phyloP scores from a whole-genome alignment of 2,797 vertebrate species.

The Paguma larvata region DNA sequence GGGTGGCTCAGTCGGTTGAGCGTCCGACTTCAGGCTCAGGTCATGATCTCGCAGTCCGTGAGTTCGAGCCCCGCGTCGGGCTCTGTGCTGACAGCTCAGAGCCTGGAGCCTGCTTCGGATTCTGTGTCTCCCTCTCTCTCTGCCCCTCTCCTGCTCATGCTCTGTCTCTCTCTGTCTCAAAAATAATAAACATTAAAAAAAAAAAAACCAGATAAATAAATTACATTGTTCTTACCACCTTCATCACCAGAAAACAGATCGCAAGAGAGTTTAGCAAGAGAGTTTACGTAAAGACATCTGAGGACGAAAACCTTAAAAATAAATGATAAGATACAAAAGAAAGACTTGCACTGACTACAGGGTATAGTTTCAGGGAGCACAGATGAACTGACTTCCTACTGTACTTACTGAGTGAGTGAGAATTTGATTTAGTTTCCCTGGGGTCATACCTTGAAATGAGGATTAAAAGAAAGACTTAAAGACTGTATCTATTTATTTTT shows the following conservation, averaged over 20 bases:
- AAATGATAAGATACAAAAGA: background rate
- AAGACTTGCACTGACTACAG: background rate
- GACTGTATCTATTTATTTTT: background rate
- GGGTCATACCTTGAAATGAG: background rate
- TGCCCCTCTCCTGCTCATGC: no score
- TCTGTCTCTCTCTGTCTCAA: no score
- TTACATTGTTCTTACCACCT: background rate
- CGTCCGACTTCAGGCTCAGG: no score
- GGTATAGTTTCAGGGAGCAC: background rate
- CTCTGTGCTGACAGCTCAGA: no score
- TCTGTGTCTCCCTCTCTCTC: no score
- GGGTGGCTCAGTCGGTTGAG: no score
- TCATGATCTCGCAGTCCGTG: no score
- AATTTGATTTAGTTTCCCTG: constrained; percentile 24
- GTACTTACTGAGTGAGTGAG: background rate
- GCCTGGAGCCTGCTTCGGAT: no score
- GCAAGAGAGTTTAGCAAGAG: background rate
- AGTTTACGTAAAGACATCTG: constrained; percentile 7
- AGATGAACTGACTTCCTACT: background rate
- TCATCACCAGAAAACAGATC: background rate
- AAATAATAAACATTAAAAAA: no score
- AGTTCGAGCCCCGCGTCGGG: no score
- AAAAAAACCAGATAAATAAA: no score
- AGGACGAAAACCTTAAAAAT: background rate
- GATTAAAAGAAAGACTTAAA: constrained; percentile 14